Evolutionary conservation across 2,888 invertebrate species (phyloP).

Genomic region (Leptura quadrifasciata): DNA sequence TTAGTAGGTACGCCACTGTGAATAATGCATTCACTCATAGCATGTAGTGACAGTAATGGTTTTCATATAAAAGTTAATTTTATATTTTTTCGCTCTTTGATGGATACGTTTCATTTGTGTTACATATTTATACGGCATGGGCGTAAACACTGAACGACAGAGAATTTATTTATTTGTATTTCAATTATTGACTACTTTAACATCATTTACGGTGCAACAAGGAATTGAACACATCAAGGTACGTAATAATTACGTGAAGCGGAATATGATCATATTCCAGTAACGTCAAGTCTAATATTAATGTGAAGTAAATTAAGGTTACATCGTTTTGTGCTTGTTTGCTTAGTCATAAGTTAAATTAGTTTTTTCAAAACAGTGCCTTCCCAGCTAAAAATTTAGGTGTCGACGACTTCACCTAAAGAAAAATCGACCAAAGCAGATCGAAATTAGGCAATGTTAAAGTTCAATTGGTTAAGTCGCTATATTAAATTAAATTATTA

Average conservation of each 20-base stretch:
- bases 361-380: no score
- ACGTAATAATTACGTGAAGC: not conserved
- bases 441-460: no score
- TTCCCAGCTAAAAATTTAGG: no score
- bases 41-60: conserved; percentile 61
- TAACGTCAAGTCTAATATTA: not conserved
- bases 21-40: conserved; percentile 61
- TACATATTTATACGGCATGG: conserved; percentile 16
- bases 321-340: not conserved
- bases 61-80: conserved; percentile 58
- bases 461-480: no score
- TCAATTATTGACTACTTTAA: conserved; percentile 23
- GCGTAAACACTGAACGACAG: not conserved
- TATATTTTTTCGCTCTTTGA: not conserved
- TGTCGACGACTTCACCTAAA: no score
- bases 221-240: conserved; percentile 7
- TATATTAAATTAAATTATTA: no score
- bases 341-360: not conserved
- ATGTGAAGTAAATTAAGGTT: not conserved
- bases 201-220: not conserved
- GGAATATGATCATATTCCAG: not conserved
- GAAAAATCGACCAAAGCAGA: no score
- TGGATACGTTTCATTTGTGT: not conserved
- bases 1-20: not conserved
- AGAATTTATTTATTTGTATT: conserved; percentile 4